phyloP scores from a whole-genome alignment of 2,888 invertebrate species.

The Germaria angustata region DNA sequence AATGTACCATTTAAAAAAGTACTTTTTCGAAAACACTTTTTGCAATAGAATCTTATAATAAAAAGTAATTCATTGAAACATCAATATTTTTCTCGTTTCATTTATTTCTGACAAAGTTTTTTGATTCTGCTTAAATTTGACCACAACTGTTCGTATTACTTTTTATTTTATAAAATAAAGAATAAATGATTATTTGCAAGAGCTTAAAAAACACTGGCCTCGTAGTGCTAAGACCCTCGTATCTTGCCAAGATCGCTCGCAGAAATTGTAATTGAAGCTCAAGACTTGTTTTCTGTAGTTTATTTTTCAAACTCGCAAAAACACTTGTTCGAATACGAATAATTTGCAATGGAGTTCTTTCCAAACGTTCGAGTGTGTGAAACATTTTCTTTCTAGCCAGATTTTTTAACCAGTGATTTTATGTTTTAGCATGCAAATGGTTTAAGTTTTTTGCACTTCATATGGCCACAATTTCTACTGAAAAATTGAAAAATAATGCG shows the following conservation, averaged over 20 bases:
- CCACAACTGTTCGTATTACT: not conserved
- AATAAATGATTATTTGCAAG: constrained; percentile 10
- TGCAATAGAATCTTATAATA: too few relatives aligned
- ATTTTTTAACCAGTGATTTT: constrained; percentile 13
- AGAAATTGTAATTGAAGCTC: constrained; percentile 2
- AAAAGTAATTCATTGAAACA: too few relatives aligned
- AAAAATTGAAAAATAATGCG: not conserved
- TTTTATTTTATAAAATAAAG: constrained; percentile 14
- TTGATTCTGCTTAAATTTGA: not conserved
- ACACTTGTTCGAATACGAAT: constrained; percentile 3
- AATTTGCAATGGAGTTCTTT: constrained; percentile 9
- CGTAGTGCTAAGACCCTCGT: not conserved
- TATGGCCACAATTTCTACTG: constrained; percentile 1
- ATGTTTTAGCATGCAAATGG: not conserved
- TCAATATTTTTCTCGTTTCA: too few relatives aligned
- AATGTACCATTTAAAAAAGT: too few relatives aligned
- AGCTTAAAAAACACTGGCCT: not conserved
- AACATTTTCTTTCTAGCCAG: not conserved
- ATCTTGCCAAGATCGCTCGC: not conserved
- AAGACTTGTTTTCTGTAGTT: constrained; percentile 42
- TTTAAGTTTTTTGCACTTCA: not conserved
- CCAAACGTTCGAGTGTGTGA: constrained; percentile 1
- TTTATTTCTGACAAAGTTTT: too few relatives aligned
- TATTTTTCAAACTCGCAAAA: not conserved
- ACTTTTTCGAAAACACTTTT: too few relatives aligned